phyloP scores from a whole-genome alignment of 2,888 invertebrate genomes.

The Heliconius charithonia region DNA sequence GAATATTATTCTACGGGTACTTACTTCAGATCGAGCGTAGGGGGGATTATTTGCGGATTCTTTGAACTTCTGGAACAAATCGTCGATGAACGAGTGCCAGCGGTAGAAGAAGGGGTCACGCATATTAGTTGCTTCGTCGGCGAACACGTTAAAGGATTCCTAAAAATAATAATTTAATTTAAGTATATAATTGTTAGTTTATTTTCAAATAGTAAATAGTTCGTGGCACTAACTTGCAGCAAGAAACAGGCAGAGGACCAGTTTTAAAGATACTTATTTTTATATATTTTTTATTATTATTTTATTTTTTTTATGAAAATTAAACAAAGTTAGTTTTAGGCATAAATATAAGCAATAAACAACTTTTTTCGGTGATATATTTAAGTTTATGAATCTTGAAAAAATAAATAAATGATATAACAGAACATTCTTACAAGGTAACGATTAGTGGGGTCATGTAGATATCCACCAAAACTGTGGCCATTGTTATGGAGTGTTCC shows the following conservation, averaged over 20 bases:
- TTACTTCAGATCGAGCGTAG: constrained; percentile 73
- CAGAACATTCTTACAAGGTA: constrained; percentile 83
- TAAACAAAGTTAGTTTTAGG: no score
- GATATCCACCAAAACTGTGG: constrained; percentile 87
- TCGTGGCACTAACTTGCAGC: no score
- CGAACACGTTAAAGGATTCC: constrained; percentile 91
- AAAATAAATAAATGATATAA: neutral
- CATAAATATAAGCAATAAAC: no score
- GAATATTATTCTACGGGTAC: neutral
- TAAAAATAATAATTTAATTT: constrained; percentile 55
- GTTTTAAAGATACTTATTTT: no score
- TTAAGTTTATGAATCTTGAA: neutral
- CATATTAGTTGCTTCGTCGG: constrained; percentile 92
- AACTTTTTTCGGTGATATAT: no score
- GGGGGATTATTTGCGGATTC: constrained; percentile 68
- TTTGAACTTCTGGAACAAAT: constrained; percentile 89
- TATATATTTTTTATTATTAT: no score
- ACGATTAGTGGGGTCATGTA: constrained; percentile 89
- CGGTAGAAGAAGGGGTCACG: constrained; percentile 94
- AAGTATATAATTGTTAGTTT: neutral
- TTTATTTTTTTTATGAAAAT: no score
- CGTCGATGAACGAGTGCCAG: constrained; percentile 91
- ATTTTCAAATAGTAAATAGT: no score
- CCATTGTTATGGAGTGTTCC: constrained; percentile 90
- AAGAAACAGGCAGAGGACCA: no score